Percentiles rank a stretch among this genome's conserved stretches.
phyloP scores from a whole-genome alignment of 2,113 vertebrate genomes.

The Opisthocomus hoazin region DNA sequence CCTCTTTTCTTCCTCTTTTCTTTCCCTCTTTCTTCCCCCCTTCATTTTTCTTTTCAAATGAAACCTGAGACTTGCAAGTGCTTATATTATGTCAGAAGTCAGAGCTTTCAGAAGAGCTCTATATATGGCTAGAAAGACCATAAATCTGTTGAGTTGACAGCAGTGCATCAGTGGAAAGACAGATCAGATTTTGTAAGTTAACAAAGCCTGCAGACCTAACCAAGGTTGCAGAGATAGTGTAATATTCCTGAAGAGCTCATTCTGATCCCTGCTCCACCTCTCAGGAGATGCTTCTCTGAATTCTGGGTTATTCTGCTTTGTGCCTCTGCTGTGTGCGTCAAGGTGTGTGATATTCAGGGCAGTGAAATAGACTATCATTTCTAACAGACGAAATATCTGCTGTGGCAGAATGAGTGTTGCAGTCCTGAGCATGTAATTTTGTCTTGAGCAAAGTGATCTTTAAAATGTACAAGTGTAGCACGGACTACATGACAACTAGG shows the following conservation, averaged over 20 bases:
- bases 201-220: not conserved
- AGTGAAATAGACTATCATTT: not conserved
- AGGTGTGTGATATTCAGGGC: not conserved
- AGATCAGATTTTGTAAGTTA: not conserved
- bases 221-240: not conserved
- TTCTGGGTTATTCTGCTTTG: slow-evolving; percentile 1
- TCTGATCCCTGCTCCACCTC: not conserved
- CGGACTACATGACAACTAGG: not conserved
- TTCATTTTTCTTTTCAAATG: not conserved
- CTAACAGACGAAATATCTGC: not conserved
- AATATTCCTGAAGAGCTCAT: not conserved
- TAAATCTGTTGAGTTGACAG: not conserved
- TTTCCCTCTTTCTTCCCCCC: not conserved
- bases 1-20: rapidly evolving
- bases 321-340: not conserved
- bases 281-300: not conserved
- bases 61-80: not conserved
- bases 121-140: not conserved
- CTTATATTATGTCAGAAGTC: not conserved
- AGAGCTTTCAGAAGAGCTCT: not conserved
- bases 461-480: slow-evolving; percentile 1
- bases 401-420: not conserved
- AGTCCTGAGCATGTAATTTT: not conserved
- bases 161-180: not conserved
- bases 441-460: slow-evolving; percentile 22